These are phyloP conservation scores for Rousettus madagascariensis DNA, from an alignment of 2,797 vertebrate species.

Conservation along the genomic window DNA sequence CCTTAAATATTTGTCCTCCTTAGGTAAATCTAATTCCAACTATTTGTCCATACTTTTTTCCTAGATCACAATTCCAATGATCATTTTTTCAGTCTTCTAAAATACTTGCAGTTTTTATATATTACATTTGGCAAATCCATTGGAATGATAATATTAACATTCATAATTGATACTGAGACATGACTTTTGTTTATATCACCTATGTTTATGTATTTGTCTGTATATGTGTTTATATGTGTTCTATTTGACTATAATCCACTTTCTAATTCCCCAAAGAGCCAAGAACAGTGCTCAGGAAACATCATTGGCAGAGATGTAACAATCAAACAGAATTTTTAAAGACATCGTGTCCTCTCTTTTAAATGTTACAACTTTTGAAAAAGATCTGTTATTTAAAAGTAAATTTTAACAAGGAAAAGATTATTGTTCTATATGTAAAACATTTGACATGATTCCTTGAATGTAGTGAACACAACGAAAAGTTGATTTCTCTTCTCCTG, in stretches of 20 bases:
- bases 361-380: conserved; percentile 38
- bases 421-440: neutral
- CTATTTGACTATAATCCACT: neutral
- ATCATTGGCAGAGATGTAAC: neutral
- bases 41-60: neutral
- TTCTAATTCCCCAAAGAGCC: neutral
- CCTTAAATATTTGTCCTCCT: neutral
- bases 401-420: conserved; percentile 38
- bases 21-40: neutral
- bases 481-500: conserved; percentile 43
- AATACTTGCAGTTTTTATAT: conserved; percentile 13
- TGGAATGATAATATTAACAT: neutral
- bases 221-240: neutral
- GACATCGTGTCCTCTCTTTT: neutral
- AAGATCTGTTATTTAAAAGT: conserved; percentile 22
- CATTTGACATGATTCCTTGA: conserved; percentile 15
- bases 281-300: neutral
- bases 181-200: neutral
- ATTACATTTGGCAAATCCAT: neutral
- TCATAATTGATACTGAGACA: neutral
- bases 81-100: neutral
- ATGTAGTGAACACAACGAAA: neutral
- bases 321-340: conserved; percentile 23
- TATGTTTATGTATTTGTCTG: neutral
- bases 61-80: neutral